These are phyloP conservation scores for Potamarius usumacintae DNA, from an alignment of 2,113 vertebrate species.

Conservation along the genomic window DNA sequence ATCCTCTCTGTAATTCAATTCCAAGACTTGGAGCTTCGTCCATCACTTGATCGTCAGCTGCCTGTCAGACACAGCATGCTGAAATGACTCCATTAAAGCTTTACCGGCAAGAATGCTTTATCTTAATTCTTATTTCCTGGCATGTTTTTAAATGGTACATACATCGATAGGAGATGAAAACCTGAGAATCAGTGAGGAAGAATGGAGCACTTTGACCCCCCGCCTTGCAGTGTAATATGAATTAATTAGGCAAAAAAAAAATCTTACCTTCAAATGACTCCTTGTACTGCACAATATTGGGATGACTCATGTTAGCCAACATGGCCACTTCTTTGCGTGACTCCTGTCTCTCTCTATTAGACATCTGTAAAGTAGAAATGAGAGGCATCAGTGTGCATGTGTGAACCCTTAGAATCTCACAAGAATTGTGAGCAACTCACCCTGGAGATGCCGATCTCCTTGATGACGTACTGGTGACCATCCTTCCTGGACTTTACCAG, in stretches of 20 bases:
- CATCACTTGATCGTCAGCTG: neutral
- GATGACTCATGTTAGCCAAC: slow-evolving; percentile 98
- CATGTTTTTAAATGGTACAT: neutral
- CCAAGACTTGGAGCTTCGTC: slow-evolving; percentile 3
- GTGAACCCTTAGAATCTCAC: neutral
- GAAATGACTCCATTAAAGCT: neutral
- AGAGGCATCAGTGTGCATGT: neutral
- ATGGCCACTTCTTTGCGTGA: slow-evolving; percentile 95
- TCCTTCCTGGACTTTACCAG: slow-evolving; percentile 89
- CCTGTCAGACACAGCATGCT: slow-evolving; percentile 6
- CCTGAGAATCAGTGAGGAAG: neutral
- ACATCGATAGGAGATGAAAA: neutral
- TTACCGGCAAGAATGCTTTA: neutral
- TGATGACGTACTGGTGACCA: slow-evolving; percentile 92
- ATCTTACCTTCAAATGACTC: slow-evolving; percentile 95
- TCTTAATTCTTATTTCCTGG: neutral
- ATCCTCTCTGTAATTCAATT: slow-evolving; percentile 43
- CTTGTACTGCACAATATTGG: slow-evolving; percentile 94
- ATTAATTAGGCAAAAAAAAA: neutral
- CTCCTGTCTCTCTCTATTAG: slow-evolving; percentile 93
- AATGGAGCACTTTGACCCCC: neutral
- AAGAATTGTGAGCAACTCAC: slow-evolving; percentile 67
- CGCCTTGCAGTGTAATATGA: neutral
- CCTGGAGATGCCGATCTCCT: slow-evolving; percentile 94
- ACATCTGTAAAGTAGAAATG: slow-evolving; percentile 79